Conservation (phyloP, 1,140 invertebrate genomes). For the Antheraea pernyi region DNA sequence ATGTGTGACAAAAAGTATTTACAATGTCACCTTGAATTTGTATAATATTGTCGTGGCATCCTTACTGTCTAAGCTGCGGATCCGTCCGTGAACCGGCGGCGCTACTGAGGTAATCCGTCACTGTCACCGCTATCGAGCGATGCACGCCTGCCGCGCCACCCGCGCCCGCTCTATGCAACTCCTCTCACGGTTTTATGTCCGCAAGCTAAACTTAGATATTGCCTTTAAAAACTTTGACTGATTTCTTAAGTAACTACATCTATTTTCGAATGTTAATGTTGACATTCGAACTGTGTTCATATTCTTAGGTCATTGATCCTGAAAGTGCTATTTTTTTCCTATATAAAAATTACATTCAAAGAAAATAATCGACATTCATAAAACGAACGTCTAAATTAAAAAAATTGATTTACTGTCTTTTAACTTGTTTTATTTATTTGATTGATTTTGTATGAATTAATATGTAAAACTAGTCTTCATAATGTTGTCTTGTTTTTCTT, state of each 20-base stretch:
- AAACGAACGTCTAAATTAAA: too few species aligned
- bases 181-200: constrained; percentile 36
- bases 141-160: constrained; percentile 52
- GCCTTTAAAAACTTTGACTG: constrained; percentile 69
- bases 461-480: too few species aligned
- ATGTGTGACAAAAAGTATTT: not conserved
- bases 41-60: constrained; percentile 7
- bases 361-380: too few species aligned
- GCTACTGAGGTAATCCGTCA: constrained; percentile 65
- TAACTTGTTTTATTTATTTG: too few species aligned
- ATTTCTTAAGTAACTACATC: constrained; percentile 47
- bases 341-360: too few species aligned
- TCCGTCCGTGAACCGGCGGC: constrained; percentile 51
- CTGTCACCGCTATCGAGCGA: constrained; percentile 75
- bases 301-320: too few species aligned
- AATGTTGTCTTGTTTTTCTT: too few species aligned
- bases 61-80: constrained; percentile 29
- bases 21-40: not conserved
- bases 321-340: too few species aligned
- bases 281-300: not conserved
- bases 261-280: constrained; percentile 32
- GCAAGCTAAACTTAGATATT: constrained; percentile 72
- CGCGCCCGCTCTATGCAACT: constrained; percentile 41
- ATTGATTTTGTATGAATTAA: too few species aligned
- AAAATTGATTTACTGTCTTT: too few species aligned